These are phyloP conservation scores for Pollicipes pollicipes DNA, from an alignment of 1,140 invertebrate species.

Conservation along the genomic window DNA sequence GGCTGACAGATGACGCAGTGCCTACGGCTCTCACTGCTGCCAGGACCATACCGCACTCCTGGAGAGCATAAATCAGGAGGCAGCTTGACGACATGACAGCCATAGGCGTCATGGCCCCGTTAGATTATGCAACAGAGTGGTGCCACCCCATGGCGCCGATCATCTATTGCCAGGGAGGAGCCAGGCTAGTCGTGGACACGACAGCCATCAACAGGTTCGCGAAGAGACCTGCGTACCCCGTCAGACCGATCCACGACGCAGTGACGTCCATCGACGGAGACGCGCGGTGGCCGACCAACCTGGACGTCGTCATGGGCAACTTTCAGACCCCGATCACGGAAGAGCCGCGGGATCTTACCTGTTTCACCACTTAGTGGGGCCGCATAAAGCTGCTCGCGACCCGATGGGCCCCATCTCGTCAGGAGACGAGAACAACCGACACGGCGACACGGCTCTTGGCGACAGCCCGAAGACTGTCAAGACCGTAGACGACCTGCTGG, in stretches of 20 bases:
- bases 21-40: neutral
- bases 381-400: conserved; percentile 14
- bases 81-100: conserved; percentile 9
- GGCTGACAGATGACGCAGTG: neutral
- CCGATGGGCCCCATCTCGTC: conserved; percentile 14
- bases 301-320: conserved; percentile 23
- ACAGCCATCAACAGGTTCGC: conserved; percentile 21
- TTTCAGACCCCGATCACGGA: conserved; percentile 20
- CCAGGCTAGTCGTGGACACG: conserved; percentile 15
- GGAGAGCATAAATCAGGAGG: neutral
- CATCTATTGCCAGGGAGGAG: conserved; percentile 8
- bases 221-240: conserved; percentile 18
- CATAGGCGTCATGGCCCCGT: conserved; percentile 8
- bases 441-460: conserved; percentile 14
- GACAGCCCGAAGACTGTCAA: conserved; percentile 14
- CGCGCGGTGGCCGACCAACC: conserved; percentile 13
- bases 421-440: conserved; percentile 19
- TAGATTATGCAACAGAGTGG: conserved; percentile 11
- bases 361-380: conserved; percentile 22
- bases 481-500: conserved; percentile 18
- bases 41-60: conserved; percentile 9
- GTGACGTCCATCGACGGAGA: conserved; percentile 11
- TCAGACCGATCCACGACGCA: conserved; percentile 19
- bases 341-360: conserved; percentile 18
- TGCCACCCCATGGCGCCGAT: conserved; percentile 14